Conservation (phyloP, 2,797 vertebrate genomes). For the Acestrorhynchus altus region DNA sequence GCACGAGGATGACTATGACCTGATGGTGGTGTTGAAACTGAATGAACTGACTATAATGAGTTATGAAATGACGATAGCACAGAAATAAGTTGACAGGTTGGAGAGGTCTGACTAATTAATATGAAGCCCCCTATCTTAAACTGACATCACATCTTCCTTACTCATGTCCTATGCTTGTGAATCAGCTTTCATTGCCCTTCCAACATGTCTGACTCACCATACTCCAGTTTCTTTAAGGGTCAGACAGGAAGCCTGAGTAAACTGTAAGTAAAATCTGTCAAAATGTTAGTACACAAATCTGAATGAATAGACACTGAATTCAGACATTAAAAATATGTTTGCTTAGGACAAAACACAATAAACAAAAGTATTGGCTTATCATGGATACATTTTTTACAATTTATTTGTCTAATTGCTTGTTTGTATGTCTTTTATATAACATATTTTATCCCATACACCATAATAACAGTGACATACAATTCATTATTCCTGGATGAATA, state of each 20-base stretch:
- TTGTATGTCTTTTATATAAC: no score
- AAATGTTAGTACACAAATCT: no score
- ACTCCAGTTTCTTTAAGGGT: background rate
- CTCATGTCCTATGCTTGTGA: constrained; percentile 13
- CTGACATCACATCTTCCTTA: constrained; percentile 4
- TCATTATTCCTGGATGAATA: no score
- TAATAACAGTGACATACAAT: no score
- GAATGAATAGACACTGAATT: no score
- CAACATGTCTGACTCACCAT: background rate
- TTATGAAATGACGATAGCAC: background rate
- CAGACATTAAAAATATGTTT: no score
- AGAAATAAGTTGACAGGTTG: background rate
- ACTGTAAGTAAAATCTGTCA: background rate
- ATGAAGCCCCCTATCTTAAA: background rate
- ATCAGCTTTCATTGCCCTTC: background rate
- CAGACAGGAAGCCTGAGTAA: background rate
- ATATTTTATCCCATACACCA: no score
- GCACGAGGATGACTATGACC: constrained; percentile 3
- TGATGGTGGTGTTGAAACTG: background rate
- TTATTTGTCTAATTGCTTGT: no score
- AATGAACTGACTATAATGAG: background rate
- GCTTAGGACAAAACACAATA: no score
- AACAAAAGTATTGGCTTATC: no score
- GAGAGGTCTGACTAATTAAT: background rate
- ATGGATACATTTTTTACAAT: no score